Percentiles rank a stretch among this genome's conserved stretches.
phyloP scores from a whole-genome alignment of 2,113 vertebrate species.

The Oostethus manadensis region DNA sequence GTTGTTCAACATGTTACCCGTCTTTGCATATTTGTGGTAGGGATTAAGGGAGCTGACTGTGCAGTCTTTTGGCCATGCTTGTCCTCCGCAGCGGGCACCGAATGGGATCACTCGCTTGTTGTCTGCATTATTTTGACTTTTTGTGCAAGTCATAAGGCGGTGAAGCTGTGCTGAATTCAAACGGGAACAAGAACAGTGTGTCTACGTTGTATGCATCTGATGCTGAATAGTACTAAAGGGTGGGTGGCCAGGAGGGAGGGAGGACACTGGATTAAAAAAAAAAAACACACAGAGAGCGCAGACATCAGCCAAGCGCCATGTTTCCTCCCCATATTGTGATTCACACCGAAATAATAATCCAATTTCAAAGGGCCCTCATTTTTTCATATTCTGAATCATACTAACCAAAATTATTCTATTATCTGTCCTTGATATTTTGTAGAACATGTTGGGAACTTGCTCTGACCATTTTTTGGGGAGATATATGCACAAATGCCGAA shows the following conservation, averaged over 20 bases:
- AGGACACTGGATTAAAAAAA: background rate
- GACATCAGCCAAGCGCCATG: no score
- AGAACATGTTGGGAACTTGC: no score
- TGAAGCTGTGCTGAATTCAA: conserved; percentile 22
- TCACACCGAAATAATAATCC: no score
- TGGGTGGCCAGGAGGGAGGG: background rate
- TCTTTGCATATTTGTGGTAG: conserved; percentile 16
- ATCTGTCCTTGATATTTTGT: no score
- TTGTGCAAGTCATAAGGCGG: conserved; percentile 22
- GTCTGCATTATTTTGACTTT: conserved; percentile 4
- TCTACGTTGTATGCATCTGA: conserved; percentile 12
- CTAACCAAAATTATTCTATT: no score
- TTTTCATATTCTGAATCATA: no score
- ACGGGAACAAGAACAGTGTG: conserved; percentile 32
- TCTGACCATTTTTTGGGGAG: no score
- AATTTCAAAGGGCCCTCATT: no score
- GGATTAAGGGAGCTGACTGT: conserved; percentile 39
- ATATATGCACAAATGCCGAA: no score
- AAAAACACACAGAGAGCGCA: background rate
- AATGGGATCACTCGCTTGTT: background rate
- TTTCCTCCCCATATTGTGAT: no score
- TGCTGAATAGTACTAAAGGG: background rate
- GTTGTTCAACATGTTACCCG: conserved; percentile 22
- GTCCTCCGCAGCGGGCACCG: background rate
- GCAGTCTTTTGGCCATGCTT: conserved; percentile 10